Evolutionary conservation across 2,888 invertebrate species (phyloP), one percentile per base, ranked within the genome.

Genomic region (Deilephila elpenor): DNA sequence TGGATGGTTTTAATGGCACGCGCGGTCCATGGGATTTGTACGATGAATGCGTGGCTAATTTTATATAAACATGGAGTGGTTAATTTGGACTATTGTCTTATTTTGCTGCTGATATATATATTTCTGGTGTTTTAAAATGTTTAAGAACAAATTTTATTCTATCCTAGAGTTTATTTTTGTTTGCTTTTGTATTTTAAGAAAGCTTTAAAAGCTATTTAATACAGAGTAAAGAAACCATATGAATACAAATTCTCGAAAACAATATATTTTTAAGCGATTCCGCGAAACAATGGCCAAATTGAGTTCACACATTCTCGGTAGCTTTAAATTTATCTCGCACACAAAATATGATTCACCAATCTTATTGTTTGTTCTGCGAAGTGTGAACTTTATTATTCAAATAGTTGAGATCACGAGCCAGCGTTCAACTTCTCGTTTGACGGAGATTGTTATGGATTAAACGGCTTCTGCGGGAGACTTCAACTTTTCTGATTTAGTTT

Each of bases 321-420:
- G 17, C 25, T 51, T 25, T 25, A 14, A 25, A 25, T 67, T 62
- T 51, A 67, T 51, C 8, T 44, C 11, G 44, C 44, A 44, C 20
- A 11, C 11, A 11, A 64, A 51, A 25, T 67, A 25, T 51, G 51
- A 67, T 67, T 25, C 37, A 20, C n/a, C 37, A 64, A 64, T 64
- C 25, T 67, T 67, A 51, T 67, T 25, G 25, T 67, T 67, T 44
- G 44, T 51, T 51, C 56, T 19, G 32, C 53, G 34, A 29, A 53
- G 5, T 11, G 62, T 62, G 34, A 62, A 62, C 20, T 61, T 20
- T 62, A 72, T 62, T 72, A 62, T 62, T 62, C 34, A 62, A 62
- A 72, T 62, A 61, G 51, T 51, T 71, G 60, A 37, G 44, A 61
- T 60, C 60, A 51, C 71, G 11, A 44, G 6, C 25, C 56, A 29